phyloP scores from a whole-genome alignment of 1,140 invertebrate species.

The Macrobrachium nipponense region DNA sequence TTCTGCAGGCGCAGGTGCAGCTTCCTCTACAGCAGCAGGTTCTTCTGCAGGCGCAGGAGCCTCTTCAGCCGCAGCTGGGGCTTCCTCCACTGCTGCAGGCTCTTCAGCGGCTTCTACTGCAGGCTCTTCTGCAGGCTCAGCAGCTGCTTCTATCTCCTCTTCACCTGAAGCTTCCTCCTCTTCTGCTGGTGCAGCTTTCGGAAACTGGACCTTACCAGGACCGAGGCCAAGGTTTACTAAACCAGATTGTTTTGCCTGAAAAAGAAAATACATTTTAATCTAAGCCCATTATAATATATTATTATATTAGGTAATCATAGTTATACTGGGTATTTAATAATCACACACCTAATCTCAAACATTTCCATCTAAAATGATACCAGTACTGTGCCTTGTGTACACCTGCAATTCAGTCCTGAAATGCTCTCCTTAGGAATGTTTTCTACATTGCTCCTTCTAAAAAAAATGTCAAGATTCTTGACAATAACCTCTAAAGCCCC shows the following conservation, averaged over 20 bases:
- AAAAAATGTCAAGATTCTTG: too few relatives aligned
- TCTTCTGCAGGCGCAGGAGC: neutral
- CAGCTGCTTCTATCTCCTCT: constrained; percentile 2
- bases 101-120: constrained; percentile 1
- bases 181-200: constrained; percentile 1
- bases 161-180: neutral
- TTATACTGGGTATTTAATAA: neutral
- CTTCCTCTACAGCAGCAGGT: neutral
- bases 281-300: neutral
- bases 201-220: constrained; percentile 16
- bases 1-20: neutral
- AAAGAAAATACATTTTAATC: neutral
- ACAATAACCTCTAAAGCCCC: too few relatives aligned
- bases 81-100: constrained; percentile 8
- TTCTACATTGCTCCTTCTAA: too few relatives aligned
- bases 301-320: neutral
- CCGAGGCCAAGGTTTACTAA: constrained; percentile 10
- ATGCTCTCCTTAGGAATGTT: too few relatives aligned
- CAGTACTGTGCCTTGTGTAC: too few relatives aligned
- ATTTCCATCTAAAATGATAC: too few relatives aligned
- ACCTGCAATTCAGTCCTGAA: too few relatives aligned
- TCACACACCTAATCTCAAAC: too few relatives aligned
- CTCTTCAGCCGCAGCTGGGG: neutral
- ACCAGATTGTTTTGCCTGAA: constrained; percentile 47
- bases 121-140: neutral